Conservation (phyloP, 2,113 vertebrate species). For the Tinamus guttatus region DNA sequence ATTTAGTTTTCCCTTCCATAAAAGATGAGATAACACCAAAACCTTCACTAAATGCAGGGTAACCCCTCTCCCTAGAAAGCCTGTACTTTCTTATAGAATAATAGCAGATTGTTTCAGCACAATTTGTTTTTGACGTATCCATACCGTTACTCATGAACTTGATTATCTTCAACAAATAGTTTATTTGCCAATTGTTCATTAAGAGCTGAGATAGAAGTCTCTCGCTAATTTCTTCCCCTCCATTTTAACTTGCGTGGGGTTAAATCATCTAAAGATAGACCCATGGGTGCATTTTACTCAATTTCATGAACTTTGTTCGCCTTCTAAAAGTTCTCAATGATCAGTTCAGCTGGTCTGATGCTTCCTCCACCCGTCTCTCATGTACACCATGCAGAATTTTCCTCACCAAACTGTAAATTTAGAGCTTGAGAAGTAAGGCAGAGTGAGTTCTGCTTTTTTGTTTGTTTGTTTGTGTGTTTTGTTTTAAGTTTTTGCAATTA, state of each 20-base stretch:
- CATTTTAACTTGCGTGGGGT: no score
- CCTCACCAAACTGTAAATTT: neutral
- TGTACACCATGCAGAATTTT: accelerated
- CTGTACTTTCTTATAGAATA: neutral
- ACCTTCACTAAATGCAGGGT: accelerated
- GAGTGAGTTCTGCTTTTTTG: no score
- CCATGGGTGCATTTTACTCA: neutral
- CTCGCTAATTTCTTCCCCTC: no score
- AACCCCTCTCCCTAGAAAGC: neutral
- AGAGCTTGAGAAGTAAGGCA: neutral
- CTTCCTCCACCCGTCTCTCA: neutral
- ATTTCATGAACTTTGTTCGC: neutral
- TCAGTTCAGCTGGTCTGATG: neutral
- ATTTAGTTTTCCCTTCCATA: neutral
- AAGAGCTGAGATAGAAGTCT: neutral
- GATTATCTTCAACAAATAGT: neutral
- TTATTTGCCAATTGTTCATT: neutral
- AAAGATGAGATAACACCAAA: neutral
- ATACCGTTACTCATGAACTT: neutral
- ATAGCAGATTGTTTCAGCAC: neutral
- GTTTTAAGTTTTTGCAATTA: no score
- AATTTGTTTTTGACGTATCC: neutral
- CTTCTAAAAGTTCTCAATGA: neutral
- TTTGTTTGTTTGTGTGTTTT: no score
- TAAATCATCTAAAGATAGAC: neutral